Evolutionary conservation across 1,140 invertebrate genomes (phyloP).

Genomic region (Trichogramma pretiosum): DNA sequence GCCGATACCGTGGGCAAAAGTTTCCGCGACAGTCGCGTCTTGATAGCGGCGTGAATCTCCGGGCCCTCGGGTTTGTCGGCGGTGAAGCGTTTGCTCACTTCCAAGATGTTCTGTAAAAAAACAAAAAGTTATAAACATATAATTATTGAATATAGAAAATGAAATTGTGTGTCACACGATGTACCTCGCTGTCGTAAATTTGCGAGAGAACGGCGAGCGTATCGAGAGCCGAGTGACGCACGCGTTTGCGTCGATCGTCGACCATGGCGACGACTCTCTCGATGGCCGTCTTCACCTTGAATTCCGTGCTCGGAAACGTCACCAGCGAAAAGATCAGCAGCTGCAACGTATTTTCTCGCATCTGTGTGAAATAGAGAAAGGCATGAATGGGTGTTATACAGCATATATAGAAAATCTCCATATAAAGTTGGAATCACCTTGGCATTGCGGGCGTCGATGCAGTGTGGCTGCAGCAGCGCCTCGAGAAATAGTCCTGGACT

Average conservation of each 20-base stretch:
- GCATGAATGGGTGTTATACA: too few species aligned
- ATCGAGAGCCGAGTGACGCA: conserved; percentile 73
- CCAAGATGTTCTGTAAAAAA: conserved; percentile 37
- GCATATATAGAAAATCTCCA: too few species aligned
- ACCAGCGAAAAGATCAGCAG: conserved; percentile 66
- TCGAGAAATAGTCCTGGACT: conserved; percentile 54
- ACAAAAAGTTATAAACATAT: not conserved
- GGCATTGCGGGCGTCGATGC: conserved; percentile 55
- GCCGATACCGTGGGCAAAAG: conserved; percentile 55
- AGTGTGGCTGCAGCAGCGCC: conserved; percentile 54
- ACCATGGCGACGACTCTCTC: conserved; percentile 50
- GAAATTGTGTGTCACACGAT: not conserved
- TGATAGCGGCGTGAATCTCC: conserved; percentile 45
- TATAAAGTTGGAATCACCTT: too few species aligned
- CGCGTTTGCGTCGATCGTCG: conserved; percentile 60
- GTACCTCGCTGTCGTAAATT: conserved; percentile 50
- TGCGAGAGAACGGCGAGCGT: conserved; percentile 69
- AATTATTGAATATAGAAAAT: not conserved
- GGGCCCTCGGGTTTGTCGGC: conserved; percentile 38
- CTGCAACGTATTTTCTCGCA: conserved; percentile 69
- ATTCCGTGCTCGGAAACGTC: conserved; percentile 72
- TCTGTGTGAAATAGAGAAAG: too few species aligned
- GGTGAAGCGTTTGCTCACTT: conserved; percentile 41
- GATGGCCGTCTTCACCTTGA: conserved; percentile 59
- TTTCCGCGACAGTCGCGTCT: conserved; percentile 52